These are phyloP conservation scores for Drosophila funebris DNA, from an alignment of 1,140 invertebrate genomes.

Conservation along the genomic window DNA sequence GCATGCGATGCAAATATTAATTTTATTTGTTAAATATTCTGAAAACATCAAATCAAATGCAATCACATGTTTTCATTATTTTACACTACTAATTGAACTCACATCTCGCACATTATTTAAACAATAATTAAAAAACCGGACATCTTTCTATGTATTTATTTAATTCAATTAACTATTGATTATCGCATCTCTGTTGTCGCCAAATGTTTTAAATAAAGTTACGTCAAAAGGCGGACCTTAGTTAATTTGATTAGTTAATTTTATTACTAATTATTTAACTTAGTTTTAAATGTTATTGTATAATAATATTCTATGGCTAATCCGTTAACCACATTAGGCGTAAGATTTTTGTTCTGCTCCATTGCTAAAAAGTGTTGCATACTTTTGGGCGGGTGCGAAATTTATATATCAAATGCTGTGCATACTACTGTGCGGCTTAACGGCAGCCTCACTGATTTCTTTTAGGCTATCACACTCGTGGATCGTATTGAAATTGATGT, in stretches of 20 bases:
- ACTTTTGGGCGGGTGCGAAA: constrained; percentile 33
- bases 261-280: constrained; percentile 4
- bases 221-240: constrained; percentile 13
- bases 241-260: too few relatives aligned
- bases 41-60: not conserved
- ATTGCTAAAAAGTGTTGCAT: constrained; percentile 24
- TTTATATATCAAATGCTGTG: constrained; percentile 50
- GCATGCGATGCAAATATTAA: not conserved
- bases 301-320: constrained; percentile 4
- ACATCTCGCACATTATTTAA: constrained; percentile 16
- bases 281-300: not conserved
- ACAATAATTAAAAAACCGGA: not conserved
- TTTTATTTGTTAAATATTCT: not conserved
- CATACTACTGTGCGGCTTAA: constrained; percentile 47
- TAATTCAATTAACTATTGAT: constrained; percentile 54
- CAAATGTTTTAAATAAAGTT: constrained; percentile 1
- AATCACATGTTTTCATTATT: constrained; percentile 13
- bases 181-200: not conserved
- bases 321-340: not conserved
- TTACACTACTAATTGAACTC: constrained; percentile 45
- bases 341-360: not conserved
- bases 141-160: constrained; percentile 34
- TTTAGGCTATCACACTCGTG: constrained; percentile 45
- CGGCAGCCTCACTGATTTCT: constrained; percentile 11
- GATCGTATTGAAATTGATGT: constrained; percentile 60